These are phyloP conservation scores for Phaethon lepturus DNA, from an alignment of 2,113 vertebrate genomes.

Conservation along the genomic window DNA sequence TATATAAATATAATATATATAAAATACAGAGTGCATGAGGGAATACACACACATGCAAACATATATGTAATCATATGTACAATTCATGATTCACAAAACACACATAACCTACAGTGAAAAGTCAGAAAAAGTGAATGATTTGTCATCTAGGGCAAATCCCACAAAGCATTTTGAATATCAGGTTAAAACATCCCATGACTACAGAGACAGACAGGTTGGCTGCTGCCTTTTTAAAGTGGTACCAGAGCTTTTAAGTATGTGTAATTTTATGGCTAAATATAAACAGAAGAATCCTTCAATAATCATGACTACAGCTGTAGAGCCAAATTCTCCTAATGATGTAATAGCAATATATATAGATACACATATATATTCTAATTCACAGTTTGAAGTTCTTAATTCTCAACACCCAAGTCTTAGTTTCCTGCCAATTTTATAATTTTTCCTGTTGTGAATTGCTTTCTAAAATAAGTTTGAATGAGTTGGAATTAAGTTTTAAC, in stretches of 20 bases:
- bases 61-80: background rate
- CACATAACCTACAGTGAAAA: background rate
- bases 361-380: conserved; percentile 9
- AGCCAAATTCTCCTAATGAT: conserved; percentile 37
- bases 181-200: background rate
- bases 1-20: too few species aligned
- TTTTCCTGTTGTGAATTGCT: conserved; percentile 28
- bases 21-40: rapidly evolving
- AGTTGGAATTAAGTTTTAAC: background rate
- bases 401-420: background rate
- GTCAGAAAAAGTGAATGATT: background rate
- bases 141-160: background rate
- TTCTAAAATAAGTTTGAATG: conserved; percentile 43
- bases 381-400: conserved; percentile 29
- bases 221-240: background rate
- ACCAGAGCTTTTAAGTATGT: background rate
- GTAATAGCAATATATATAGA: background rate
- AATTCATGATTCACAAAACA: background rate
- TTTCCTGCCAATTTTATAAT: conserved; percentile 38
- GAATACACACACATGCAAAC: background rate
- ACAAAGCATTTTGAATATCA: background rate
- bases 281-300: conserved; percentile 35
- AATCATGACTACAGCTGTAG: conserved; percentile 30
- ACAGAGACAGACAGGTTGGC: background rate
- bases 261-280: conserved; percentile 36